Conservation (phyloP, 1,140 invertebrate species). For the Capitella teleta region DNA sequence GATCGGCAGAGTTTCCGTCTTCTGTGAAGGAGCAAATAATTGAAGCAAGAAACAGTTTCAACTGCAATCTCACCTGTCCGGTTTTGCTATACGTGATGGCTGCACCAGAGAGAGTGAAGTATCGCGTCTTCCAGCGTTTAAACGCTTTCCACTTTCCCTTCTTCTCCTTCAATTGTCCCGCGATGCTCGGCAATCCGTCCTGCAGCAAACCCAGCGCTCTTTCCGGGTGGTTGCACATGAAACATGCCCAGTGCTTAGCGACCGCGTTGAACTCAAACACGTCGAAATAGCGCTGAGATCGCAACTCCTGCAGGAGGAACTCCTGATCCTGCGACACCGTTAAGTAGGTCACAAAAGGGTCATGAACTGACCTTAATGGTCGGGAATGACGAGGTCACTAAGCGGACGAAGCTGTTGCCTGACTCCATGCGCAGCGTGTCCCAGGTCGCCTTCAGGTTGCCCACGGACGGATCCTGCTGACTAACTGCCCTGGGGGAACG, state of each 20-base stretch:
- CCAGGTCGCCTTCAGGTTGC: slow-evolving; percentile 70
- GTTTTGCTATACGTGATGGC: slow-evolving; percentile 67
- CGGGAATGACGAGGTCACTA: slow-evolving; percentile 86
- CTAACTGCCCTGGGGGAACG: slow-evolving; percentile 52
- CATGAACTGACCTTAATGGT: slow-evolving; percentile 55
- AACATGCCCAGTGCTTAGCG: slow-evolving; percentile 65
- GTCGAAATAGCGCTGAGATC: slow-evolving; percentile 79
- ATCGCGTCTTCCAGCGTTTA: slow-evolving; percentile 77
- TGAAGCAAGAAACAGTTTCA: too few relatives aligned
- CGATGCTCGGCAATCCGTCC: slow-evolving; percentile 40
- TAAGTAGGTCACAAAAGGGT: not conserved
- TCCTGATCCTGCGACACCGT: slow-evolving; percentile 61
- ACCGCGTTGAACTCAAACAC: slow-evolving; percentile 68
- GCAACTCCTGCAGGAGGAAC: slow-evolving; percentile 67
- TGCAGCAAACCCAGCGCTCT: slow-evolving; percentile 65
- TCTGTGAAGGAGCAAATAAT: too few relatives aligned
- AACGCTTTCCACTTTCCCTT: slow-evolving; percentile 85
- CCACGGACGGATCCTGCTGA: slow-evolving; percentile 69
- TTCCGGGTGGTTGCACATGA: slow-evolving; percentile 83
- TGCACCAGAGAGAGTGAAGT: slow-evolving; percentile 83
- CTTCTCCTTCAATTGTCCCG: slow-evolving; percentile 86
- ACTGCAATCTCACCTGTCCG: slow-evolving; percentile 57
- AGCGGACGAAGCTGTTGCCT: slow-evolving; percentile 65
- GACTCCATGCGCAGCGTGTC: slow-evolving; percentile 82
- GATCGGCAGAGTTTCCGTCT: slow-evolving; percentile 44